Base-by-base conservation (phyloP, 2,113 vertebrate genomes). In the Calypte anna region DNA sequence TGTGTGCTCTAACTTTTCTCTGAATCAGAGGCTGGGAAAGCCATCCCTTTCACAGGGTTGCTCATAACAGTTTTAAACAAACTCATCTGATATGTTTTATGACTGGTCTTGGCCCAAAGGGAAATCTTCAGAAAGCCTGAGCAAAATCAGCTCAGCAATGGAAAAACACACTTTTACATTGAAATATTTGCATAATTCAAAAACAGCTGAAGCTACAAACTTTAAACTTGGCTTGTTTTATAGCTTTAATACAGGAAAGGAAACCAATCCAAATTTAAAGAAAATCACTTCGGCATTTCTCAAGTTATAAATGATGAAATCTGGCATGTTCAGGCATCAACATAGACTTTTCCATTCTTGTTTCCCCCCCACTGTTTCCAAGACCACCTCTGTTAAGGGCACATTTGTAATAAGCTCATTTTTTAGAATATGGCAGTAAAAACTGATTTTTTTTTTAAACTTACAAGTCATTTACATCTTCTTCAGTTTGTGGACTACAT, bases 131-230 rank as follows among this genome's bases (percentile, higher is more conserved):
- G 84, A 90, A 96, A 94, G 79, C 86, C 70, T 94, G 89, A 95
- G 86, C n/a, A 88, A 80, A 92, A 94, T 93, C 81, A 85, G 82
- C 75, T 93, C 82, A 78, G 84, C 87, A 81, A 55, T 94, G 91
- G 92, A 94, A 95, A 97, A 96, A 82, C 81, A 89, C 75, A 88
- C 72, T 93, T 96, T 92, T 90, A 67, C 89, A 88, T 53, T 92
- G 82, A 96, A 96, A 92, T 96, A 90, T 95, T 94, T 96, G 88
- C 94, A 97, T 94, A 96, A 94, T 97, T 97, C 80, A 93, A 69
- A 94, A 96, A 51, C 94, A 96, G 94, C 94, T 96, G 93, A 96
- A 96, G 58, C 91, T 96, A 94, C 95, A 96, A 93, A 95, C 85
- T 86, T 96, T 95, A 88, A 94, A 93, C 84, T 85, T 94, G 80